Evolutionary conservation across 2,113 vertebrate species (phyloP).

Genomic region (Plecotus auritus): DNA sequence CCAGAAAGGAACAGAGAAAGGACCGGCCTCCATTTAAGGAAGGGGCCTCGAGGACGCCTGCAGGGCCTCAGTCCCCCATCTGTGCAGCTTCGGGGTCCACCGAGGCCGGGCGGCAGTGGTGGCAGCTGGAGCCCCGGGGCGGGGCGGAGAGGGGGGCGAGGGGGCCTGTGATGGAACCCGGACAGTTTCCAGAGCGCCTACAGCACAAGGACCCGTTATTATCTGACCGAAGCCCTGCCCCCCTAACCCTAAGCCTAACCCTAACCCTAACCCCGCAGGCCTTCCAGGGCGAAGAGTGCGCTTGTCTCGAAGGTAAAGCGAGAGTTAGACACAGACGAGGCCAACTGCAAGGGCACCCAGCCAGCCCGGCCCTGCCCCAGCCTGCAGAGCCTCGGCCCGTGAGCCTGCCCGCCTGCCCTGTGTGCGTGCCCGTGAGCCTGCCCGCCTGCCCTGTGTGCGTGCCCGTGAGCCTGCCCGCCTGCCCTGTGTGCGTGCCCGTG

Average conservation of each 20-base stretch:
- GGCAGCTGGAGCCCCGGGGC: neutral
- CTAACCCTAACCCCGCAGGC: neutral
- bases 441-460: neutral
- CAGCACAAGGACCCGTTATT: neutral
- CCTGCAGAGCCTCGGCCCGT: neutral
- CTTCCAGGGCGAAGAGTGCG: neutral
- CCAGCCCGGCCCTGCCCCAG: neutral
- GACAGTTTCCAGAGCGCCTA: fast-evolving
- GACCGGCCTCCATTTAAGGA: neutral
- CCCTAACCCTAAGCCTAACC: too few species aligned
- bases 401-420: too few species aligned
- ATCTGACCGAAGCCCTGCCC: neutral
- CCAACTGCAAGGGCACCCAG: neutral
- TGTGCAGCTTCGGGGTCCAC: neutral
- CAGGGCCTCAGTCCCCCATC: neutral
- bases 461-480: neutral
- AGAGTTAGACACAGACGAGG: neutral
- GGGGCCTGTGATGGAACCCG: neutral
- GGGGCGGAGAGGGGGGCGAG: fast-evolving
- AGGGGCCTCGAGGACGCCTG: fast-evolving
- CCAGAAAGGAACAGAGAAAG: neutral
- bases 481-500: too few species aligned
- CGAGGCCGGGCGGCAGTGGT: neutral
- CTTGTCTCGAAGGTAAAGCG: neutral
- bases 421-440: neutral